Evolutionary conservation across 2,113 vertebrate genomes (phyloP), one percentile per base, ranked within the genome.

Genomic region (Entosphenus tridentatus): DNA sequence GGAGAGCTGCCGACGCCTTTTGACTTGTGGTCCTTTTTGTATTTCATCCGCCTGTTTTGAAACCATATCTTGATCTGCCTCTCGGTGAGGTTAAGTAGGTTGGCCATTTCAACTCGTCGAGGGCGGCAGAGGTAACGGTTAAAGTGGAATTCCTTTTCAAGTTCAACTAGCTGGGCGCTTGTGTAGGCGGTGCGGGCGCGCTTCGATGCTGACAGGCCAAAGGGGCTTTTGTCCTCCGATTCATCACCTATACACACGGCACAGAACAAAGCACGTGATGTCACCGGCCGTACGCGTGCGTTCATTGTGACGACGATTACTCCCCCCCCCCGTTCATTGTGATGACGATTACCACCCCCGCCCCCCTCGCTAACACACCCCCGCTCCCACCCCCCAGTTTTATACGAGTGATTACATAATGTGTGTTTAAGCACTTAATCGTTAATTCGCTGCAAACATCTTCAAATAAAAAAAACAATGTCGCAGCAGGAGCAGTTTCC

Each of bases 11-110:
- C 84, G 88, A 95, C 89, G 57, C 91, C 87, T 67, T 88, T 86
- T 56, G 88, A 88, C 76, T 95, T 95, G 77, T 96, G 93, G 82
- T 98, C 90, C 78, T 97, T 98, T 81, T 98, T 98, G 79, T 96
- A 95, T 72, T 98, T 98, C 93, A 98, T 98, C 76, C 92, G 83
- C 71, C 90, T 87, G 76, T 98, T 98, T 79, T 98, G 93, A 78
- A 98, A 98, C 93, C 93, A 98, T 77, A 98, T 98, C 81, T 98
- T 98, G 75, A 98, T 98, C 81, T 98, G 93, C 80, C 92, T 86
- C 77, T 98, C 93, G 1, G 92, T 95, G 75, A 96, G 87, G 79
- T 89, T 96, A 73, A 96, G 87, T 76, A 96, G 77, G 78, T 93
- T 97, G 65, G 93, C 93, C 90, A 98, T 96, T 79, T 97, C 92